phyloP scores from a whole-genome alignment of 2,797 vertebrate species.

The Lagocephalus sceleratus region DNA sequence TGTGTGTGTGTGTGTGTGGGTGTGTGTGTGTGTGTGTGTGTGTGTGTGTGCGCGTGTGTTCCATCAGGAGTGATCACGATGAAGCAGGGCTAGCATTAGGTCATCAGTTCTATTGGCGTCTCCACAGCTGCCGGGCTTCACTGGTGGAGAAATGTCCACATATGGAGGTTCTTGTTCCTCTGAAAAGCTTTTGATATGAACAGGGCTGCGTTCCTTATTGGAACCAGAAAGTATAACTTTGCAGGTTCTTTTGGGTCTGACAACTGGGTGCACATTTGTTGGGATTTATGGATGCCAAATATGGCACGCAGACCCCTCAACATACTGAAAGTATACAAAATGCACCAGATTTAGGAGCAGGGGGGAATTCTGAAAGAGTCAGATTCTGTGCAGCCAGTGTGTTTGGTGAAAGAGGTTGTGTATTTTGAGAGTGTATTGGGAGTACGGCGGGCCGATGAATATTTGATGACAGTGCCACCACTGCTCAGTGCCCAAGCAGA shows the following conservation, averaged over 20 bases:
- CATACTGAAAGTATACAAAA: not conserved
- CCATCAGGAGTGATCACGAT: conserved; percentile 65
- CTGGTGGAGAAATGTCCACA: conserved; percentile 68
- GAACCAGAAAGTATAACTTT: conserved; percentile 24
- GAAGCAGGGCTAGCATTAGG: conserved; percentile 69
- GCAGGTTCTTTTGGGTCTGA: not conserved
- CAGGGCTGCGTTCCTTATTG: conserved; percentile 27
- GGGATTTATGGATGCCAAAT: conserved; percentile 1
- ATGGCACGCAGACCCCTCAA: not conserved
- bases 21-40: conserved; percentile 15
- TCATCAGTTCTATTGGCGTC: conserved; percentile 68
- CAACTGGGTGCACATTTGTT: not conserved
- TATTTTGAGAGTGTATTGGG: conserved; percentile 85
- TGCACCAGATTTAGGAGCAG: too few relatives aligned
- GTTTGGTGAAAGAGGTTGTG: conserved; percentile 65
- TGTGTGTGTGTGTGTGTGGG: conserved; percentile 21
- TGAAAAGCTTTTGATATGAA: conserved; percentile 40
- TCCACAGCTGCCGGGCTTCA: conserved; percentile 59
- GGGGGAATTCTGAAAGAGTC: too few relatives aligned
- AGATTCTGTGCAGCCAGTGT: conserved; percentile 55
- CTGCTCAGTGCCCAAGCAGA: conserved; percentile 68
- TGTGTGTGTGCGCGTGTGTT: conserved; percentile 37
- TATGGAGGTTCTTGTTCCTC: conserved; percentile 65
- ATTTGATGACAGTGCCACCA: conserved; percentile 88
- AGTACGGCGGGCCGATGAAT: conserved; percentile 88